These are phyloP conservation scores for Trachops cirrhosus DNA, from an alignment of 2,797 vertebrate species.

Conservation along the genomic window DNA sequence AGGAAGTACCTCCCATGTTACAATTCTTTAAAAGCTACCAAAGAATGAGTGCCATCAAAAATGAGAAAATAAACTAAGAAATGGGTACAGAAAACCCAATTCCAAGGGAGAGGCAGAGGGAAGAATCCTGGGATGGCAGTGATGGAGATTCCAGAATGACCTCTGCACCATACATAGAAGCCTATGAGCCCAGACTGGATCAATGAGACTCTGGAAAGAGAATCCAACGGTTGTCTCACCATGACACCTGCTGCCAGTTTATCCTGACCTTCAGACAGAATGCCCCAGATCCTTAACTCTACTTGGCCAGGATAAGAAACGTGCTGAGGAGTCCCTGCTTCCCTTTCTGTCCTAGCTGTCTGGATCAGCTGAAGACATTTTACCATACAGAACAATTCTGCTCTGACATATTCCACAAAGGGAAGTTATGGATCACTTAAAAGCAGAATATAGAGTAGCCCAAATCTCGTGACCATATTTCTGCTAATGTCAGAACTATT, in stretches of 20 bases:
- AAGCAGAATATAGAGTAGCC: neutral
- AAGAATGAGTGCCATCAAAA: neutral
- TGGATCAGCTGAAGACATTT: neutral
- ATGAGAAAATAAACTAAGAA: neutral
- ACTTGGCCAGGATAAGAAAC: neutral
- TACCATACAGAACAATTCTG: neutral
- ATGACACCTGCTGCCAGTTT: neutral
- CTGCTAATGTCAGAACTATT: neutral
- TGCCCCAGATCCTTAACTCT: neutral
- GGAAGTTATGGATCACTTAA: neutral
- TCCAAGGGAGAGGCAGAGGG: neutral
- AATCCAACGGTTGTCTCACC: neutral
- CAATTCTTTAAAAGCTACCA: neutral
- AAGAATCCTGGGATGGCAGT: neutral
- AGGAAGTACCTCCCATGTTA: neutral
- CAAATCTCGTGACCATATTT: neutral
- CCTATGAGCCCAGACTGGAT: neutral
- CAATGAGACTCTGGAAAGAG: neutral
- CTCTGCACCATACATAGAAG: neutral
- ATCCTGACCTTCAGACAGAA: neutral
- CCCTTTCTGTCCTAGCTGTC: neutral
- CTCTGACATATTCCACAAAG: neutral
- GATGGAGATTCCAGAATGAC: neutral
- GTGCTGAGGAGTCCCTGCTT: neutral
- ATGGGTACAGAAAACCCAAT: neutral